Percentiles rank a stretch among this genome's conserved stretches.
Conservation (phyloP, 2,113 vertebrate species). For the Marmota monax region DNA sequence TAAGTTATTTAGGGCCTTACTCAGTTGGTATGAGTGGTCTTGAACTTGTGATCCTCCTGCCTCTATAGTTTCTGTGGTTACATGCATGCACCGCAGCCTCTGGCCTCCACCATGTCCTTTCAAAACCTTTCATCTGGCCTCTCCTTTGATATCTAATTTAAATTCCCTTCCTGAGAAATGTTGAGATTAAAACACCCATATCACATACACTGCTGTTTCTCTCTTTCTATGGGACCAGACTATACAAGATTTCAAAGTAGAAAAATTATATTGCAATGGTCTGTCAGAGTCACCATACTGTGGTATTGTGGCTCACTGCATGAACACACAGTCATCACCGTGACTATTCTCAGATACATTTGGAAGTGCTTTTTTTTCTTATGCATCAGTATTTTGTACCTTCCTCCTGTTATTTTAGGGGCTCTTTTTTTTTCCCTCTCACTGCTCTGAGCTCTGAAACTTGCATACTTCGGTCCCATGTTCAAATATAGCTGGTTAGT, state of each 20-base stretch:
- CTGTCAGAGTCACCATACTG: background rate
- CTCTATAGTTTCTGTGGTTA: too few species aligned
- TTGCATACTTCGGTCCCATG: background rate
- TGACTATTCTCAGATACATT: background rate
- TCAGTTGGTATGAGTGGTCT: too few species aligned
- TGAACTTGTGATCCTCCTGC: too few species aligned
- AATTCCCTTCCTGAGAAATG: constrained; percentile 37
- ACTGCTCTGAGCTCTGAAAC: background rate
- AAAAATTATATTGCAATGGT: background rate
- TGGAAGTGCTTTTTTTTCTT: background rate
- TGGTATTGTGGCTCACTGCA: background rate
- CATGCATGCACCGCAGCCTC: too few species aligned
- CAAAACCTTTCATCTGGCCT: background rate
- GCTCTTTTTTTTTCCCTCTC: background rate
- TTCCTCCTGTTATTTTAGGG: background rate
- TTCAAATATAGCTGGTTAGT: constrained; percentile 22
- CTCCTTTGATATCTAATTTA: constrained; percentile 45
- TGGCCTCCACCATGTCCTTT: background rate
- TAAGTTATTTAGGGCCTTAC: too few species aligned
- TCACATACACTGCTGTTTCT: background rate
- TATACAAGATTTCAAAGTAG: background rate
- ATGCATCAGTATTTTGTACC: background rate
- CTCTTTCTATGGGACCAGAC: background rate
- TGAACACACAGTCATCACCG: background rate
- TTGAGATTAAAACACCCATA: background rate